Evolutionary conservation across 2,888 invertebrate species (phyloP).

Genomic region (Hylaea fasciaria): DNA sequence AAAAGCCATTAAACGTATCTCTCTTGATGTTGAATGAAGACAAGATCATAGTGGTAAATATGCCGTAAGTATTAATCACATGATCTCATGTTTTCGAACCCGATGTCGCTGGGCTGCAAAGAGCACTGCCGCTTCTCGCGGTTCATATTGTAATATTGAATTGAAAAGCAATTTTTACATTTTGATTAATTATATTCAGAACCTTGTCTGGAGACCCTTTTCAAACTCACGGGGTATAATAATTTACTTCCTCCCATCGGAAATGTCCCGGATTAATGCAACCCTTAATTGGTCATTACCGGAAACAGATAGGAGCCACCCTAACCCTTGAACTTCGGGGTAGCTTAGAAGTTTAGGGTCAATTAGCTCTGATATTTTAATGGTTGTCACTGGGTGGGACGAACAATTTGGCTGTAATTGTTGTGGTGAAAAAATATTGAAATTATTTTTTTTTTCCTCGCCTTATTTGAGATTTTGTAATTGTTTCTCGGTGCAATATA

Average conservation of each 20-base stretch:
- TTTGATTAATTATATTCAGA: too few species aligned
- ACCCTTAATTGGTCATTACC: constrained; percentile 52
- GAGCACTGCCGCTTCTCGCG: too few species aligned
- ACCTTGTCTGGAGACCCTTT: constrained; percentile 29
- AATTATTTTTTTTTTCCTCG: background rate
- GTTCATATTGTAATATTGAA: too few species aligned
- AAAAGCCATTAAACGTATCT: too few species aligned
- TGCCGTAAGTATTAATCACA: too few species aligned
- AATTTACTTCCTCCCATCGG: constrained; percentile 52
- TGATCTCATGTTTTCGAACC: too few species aligned
- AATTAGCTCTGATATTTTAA: constrained; percentile 43
- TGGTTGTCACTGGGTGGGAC: constrained; percentile 35
- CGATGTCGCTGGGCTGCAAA: too few species aligned
- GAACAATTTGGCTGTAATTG: constrained; percentile 16
- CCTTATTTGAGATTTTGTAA: too few species aligned
- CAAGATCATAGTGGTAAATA: too few species aligned
- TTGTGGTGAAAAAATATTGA: background rate
- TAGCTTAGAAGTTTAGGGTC: constrained; percentile 40
- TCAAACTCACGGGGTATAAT: constrained; percentile 43
- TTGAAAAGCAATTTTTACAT: too few species aligned
- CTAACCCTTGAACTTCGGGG: constrained; percentile 57
- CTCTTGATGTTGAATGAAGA: too few species aligned
- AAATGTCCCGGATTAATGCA: constrained; percentile 60
- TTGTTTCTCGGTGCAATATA: too few species aligned
- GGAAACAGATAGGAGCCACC: constrained; percentile 55